Conservation (phyloP, 2,888 invertebrate genomes). For the Dilophus febrilis region DNA sequence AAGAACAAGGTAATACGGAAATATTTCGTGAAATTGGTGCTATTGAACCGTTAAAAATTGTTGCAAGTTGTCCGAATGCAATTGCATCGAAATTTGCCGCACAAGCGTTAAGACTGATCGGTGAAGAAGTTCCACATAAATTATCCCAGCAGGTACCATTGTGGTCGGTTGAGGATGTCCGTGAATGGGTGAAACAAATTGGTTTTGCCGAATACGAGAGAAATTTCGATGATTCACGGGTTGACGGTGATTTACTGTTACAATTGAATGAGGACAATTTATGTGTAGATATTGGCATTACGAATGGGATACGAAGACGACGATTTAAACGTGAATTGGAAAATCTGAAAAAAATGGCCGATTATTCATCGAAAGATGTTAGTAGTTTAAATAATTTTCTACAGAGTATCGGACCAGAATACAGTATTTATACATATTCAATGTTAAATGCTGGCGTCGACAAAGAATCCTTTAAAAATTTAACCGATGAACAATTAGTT, state of each 20-base stretch:
- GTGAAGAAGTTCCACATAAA: constrained; percentile 94
- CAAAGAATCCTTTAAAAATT: constrained; percentile 63
- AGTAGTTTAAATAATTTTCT: constrained; percentile 80
- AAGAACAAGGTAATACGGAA: constrained; percentile 76
- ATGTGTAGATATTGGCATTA: constrained; percentile 78
- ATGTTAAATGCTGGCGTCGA: constrained; percentile 94
- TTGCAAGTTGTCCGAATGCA: constrained; percentile 95
- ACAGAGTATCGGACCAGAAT: constrained; percentile 68
- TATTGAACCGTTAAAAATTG: constrained; percentile 84
- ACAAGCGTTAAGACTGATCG: constrained; percentile 78
- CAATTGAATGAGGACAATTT: constrained; percentile 86
- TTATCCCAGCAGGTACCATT: constrained; percentile 94
- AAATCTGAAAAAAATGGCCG: constrained; percentile 87
- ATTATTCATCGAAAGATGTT: constrained; percentile 86
- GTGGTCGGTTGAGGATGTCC: constrained; percentile 93
- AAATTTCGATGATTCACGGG: constrained; percentile 78
- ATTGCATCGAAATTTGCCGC: constrained; percentile 95
- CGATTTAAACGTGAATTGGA: constrained; percentile 84
- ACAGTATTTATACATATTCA: constrained; percentile 90
- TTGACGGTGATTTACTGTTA: constrained; percentile 90
- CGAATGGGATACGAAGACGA: constrained; percentile 83
- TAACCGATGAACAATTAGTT: constrained; percentile 82
- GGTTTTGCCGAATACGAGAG: constrained; percentile 73
- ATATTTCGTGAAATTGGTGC: constrained; percentile 91
- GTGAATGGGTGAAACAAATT: constrained; percentile 97